These are phyloP conservation scores for Paralinhomoeus sp. DNA, from an alignment of 2,888 invertebrate genomes.

Conservation along the genomic window DNA sequence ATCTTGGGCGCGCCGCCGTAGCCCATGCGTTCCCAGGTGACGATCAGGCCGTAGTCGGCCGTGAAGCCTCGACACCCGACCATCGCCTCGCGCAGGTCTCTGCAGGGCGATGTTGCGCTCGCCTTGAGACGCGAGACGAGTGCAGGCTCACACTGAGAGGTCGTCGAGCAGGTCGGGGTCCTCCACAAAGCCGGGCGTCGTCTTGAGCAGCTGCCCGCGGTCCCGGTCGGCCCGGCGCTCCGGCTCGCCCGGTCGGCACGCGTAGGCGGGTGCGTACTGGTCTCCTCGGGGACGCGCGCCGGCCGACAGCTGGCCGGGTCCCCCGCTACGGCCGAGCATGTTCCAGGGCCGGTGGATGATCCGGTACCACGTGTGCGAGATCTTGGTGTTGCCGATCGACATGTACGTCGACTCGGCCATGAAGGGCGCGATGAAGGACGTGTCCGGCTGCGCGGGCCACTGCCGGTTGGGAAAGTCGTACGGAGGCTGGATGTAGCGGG, in stretches of 20 bases:
- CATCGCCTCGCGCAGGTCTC: neutral
- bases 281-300: too few species aligned
- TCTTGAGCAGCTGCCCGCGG: conserved; percentile 11
- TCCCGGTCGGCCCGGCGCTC: conserved; percentile 3
- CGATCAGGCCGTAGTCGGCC: conserved; percentile 63
- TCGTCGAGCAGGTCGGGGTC: conserved; percentile 12
- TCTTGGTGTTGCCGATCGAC: conserved; percentile 16
- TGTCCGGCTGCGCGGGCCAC: conserved; percentile 12
- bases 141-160: conserved; percentile 8
- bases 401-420: conserved; percentile 13
- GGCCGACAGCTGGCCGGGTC: too few species aligned
- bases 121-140: neutral
- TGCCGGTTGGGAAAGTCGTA: conserved; percentile 15
- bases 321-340: too few species aligned
- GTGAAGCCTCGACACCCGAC: conserved; percentile 64
- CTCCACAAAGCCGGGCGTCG: conserved; percentile 10
- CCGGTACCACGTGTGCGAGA: conserved; percentile 16
- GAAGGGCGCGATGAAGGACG: conserved; percentile 12
- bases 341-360: conserved; percentile 3
- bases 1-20: conserved; percentile 33
- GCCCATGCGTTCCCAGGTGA: conserved; percentile 84
- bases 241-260: neutral
- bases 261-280: too few species aligned
- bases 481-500: conserved; percentile 14
- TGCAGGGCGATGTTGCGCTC: too few species aligned